phyloP scores from a whole-genome alignment of 2,797 vertebrate species.

The Sebastes iracundus region DNA sequence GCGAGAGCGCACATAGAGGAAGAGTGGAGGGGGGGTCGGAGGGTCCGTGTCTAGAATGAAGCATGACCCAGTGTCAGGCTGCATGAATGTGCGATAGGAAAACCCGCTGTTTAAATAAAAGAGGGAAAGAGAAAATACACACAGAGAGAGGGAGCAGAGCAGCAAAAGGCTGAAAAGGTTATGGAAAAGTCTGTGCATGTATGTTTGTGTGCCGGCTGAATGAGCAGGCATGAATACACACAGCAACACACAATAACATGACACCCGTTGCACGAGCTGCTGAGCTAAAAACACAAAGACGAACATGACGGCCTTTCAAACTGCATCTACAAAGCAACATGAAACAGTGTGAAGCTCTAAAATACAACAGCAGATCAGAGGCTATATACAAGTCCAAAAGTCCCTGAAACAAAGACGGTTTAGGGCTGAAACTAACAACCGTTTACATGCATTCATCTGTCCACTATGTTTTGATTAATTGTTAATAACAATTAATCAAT shows the following conservation, averaged over 20 bases:
- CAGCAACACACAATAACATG: conserved; percentile 43
- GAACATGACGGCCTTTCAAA: conserved; percentile 32
- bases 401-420: neutral
- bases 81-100: conserved; percentile 56
- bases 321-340: conserved; percentile 16
- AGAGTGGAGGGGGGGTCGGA: neutral
- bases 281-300: conserved; percentile 48
- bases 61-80: conserved; percentile 58
- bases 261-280: conserved; percentile 25
- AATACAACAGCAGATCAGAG: neutral
- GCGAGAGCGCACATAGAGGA: neutral
- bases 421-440: neutral
- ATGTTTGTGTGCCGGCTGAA: conserved; percentile 30
- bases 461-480: too few species aligned
- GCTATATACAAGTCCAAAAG: neutral
- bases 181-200: conserved; percentile 33
- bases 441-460: neutral
- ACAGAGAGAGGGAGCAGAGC: conserved; percentile 10
- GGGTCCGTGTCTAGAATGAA: conserved; percentile 54
- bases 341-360: neutral
- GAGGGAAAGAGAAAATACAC: conserved; percentile 2
- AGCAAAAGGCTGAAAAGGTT: conserved; percentile 21
- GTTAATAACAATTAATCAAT: too few species aligned
- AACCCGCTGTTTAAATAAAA: conserved; percentile 36
- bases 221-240: conserved; percentile 25